phyloP scores from a whole-genome alignment of 2,113 vertebrate genomes.

The Nettapus auritus region DNA sequence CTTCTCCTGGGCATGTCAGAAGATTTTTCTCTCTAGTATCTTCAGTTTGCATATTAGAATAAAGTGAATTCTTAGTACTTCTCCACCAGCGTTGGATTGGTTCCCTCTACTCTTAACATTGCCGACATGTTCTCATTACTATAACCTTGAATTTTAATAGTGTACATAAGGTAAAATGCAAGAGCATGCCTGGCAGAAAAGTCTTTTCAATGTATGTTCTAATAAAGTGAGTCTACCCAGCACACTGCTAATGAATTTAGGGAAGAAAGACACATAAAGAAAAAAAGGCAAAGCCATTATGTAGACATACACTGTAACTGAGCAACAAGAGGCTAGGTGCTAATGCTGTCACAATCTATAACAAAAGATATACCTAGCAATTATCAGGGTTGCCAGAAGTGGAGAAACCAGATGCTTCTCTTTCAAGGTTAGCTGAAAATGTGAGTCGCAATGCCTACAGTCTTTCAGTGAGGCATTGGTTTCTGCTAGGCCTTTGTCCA shows the following conservation, averaged over 20 bases:
- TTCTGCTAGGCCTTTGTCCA: not conserved
- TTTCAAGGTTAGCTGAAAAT: not conserved
- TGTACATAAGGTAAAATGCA: conserved; percentile 33
- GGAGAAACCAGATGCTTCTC: not conserved
- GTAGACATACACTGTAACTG: not conserved
- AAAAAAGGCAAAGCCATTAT: not conserved
- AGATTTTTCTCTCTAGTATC: conserved; percentile 14
- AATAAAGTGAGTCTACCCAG: not conserved
- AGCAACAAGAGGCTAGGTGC: not conserved
- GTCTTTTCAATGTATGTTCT: not conserved
- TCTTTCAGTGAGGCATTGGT: not conserved
- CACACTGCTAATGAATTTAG: not conserved
- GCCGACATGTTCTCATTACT: conserved; percentile 38
- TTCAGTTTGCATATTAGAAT: conserved; percentile 37
- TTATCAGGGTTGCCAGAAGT: not conserved
- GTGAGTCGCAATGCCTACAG: not conserved
- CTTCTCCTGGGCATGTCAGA: not conserved
- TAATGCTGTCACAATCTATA: not conserved
- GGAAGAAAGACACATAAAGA: not conserved
- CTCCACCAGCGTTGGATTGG: not conserved
- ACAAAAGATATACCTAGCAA: not conserved
- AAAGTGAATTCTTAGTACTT: conserved; percentile 51
- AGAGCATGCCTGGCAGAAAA: not conserved
- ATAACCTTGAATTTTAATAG: conserved; percentile 69
- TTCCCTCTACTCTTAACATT: conserved; percentile 40